Percentiles rank a stretch among this genome's conserved stretches.
phyloP scores from a whole-genome alignment of 2,113 vertebrate species.

The Phasianus colchicus region DNA sequence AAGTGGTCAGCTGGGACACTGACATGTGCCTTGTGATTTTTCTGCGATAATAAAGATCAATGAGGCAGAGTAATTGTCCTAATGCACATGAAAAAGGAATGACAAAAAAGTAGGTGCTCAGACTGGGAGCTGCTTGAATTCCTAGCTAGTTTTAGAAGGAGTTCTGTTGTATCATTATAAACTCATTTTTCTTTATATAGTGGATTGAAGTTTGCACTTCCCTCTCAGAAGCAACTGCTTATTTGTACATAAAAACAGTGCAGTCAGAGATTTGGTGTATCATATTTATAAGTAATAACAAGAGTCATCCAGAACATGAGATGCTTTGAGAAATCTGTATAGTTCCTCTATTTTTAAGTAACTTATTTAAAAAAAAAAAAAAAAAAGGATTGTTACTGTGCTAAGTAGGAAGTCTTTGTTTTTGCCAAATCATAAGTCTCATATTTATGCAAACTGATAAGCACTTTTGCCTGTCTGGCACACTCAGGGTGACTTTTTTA shows the following conservation, averaged over 20 bases:
- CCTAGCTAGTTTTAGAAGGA: neutral
- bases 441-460: neutral
- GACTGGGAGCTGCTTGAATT: neutral
- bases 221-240: neutral
- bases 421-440: neutral
- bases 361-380: neutral
- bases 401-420: neutral
- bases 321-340: neutral
- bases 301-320: neutral
- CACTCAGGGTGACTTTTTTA: neutral
- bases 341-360: neutral
- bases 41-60: neutral
- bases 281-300: neutral
- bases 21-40: neutral
- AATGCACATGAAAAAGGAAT: neutral
- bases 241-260: fast-evolving
- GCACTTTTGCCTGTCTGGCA: neutral
- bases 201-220: neutral
- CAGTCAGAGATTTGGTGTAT: neutral
- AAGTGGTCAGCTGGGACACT: neutral
- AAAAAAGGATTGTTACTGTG: neutral
- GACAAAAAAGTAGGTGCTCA: neutral
- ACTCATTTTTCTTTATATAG: neutral
- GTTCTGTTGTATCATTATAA: neutral
- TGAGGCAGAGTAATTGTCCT: neutral